phyloP scores from a whole-genome alignment of 2,797 vertebrate genomes.

The Cyclopterus lumpus region DNA sequence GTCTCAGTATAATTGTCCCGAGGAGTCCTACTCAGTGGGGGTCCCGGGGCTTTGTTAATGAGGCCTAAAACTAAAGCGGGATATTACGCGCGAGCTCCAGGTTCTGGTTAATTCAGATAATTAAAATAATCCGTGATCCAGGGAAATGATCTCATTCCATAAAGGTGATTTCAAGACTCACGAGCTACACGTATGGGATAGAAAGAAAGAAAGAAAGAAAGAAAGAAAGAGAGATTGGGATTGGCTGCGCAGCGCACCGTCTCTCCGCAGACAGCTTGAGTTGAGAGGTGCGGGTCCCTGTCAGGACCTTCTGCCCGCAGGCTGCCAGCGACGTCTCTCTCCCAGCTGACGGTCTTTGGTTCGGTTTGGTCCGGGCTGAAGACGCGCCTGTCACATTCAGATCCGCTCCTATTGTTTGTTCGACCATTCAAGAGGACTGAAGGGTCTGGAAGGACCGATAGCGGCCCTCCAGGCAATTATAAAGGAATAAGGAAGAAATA shows the following conservation, averaged over 20 bases:
- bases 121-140: not conserved
- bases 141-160: not conserved
- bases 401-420: constrained; percentile 44
- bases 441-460: not conserved
- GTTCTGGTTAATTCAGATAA: not conserved
- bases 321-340: constrained; percentile 52
- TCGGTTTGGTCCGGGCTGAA: constrained; percentile 42
- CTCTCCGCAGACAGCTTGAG: not conserved
- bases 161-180: not conserved
- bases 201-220: not conserved
- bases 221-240: not conserved
- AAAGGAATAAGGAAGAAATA: not conserved
- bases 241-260: not conserved
- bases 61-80: not conserved
- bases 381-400: constrained; percentile 78
- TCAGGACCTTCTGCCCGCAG: constrained; percentile 77
- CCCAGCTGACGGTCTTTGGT: constrained; percentile 73
- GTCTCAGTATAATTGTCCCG: too few species aligned
- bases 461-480: not conserved
- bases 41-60: too few species aligned
- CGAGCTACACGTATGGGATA: too few species aligned
- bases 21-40: too few species aligned
- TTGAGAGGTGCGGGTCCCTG: constrained; percentile 45
- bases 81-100: not conserved
- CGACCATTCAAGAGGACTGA: constrained; percentile 21